Evolutionary conservation across 2,888 invertebrate species (phyloP), one percentile per base, ranked within the genome.

Genomic region (Ormia ochracea): DNA sequence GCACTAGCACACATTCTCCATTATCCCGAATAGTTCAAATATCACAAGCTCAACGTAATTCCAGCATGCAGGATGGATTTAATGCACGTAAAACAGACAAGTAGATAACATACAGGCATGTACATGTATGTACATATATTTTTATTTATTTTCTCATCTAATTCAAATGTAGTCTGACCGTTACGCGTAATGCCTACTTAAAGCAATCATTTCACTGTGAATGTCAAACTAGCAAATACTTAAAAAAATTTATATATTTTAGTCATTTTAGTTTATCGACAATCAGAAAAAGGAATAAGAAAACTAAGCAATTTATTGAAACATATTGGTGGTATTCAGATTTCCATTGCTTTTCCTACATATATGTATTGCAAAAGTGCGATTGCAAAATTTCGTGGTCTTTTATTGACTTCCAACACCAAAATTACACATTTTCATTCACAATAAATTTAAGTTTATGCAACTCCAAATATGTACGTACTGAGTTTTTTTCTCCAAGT

Each of bases 1-100:
- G 76, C n/a, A 81, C 87, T 78, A 89, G 88, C 82, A 89, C 89
- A 12, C 89, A 89, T 73, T 89, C 89, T 0, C 89, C 89, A 28
- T 82, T 89, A 7, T 90, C 89, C 23, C 85, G 90, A 12, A 89
- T 90, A 28, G 89, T 88, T 59, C 90, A 89, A 78, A 89, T 89
- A 68, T 84, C 89, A n/a, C 88, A 89, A 84, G 89, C 89, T 14
- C 88, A 89, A 66, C 85, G 90, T 23, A 89, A 89, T 82, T 86
- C 85, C 56, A 89, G 89, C 82, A 87, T 86, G 85, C 86, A 85
- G 3, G 86, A 86, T 45, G 83, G 81, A 45, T 74, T 80, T 23
- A 66, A 38, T 9, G 4, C 59, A 28, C 76, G 52, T 1, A 73
- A 80, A 63, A 23, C 52, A 5, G 78, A 75, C 38, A 78, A 78